Percentiles rank a stretch among this genome's conserved stretches.
Evolutionary conservation across 2,113 vertebrate species (phyloP).

Genomic region (Spea bombifrons): DNA sequence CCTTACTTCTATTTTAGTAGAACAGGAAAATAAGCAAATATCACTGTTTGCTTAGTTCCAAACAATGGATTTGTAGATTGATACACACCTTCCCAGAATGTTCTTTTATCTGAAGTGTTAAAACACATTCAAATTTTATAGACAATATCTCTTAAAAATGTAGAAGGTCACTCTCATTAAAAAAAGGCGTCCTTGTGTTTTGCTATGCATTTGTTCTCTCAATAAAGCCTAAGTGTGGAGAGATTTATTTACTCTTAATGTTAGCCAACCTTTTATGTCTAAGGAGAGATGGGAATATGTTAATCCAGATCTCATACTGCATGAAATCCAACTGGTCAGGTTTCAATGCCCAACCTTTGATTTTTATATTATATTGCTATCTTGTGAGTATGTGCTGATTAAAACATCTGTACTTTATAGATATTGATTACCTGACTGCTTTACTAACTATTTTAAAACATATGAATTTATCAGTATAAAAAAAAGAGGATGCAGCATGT

Average conservation of each 20-base stretch:
- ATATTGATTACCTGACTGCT: not conserved
- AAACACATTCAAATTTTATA: slow-evolving; percentile 31
- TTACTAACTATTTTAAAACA: not conserved
- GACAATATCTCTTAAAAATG: slow-evolving; percentile 23
- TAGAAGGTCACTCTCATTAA: slow-evolving; percentile 36
- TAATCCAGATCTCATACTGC: slow-evolving; percentile 33
- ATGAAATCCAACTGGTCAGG: slow-evolving; percentile 33
- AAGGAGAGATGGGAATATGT: slow-evolving; percentile 13
- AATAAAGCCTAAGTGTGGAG: slow-evolving; percentile 17
- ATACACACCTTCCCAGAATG: slow-evolving; percentile 34
- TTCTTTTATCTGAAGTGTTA: slow-evolving; percentile 34
- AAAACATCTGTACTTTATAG: slow-evolving; percentile 3
- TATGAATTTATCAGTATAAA: not conserved
- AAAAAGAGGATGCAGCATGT: not conserved
- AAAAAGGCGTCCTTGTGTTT: slow-evolving; percentile 10
- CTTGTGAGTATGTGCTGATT: not conserved
- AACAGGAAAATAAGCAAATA: slow-evolving; percentile 15
- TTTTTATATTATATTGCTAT: slow-evolving; percentile 1
- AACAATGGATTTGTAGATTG: slow-evolving; percentile 18
- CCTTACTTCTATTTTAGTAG: not conserved
- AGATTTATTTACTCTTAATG: slow-evolving; percentile 29
- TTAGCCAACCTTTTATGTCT: slow-evolving; percentile 35
- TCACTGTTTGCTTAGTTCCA: slow-evolving; percentile 37
- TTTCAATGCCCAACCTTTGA: slow-evolving; percentile 32
- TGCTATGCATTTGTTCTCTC: slow-evolving; percentile 19